These are phyloP conservation scores for Casuarius casuarius DNA, from an alignment of 2,113 vertebrate genomes.

Conservation along the genomic window DNA sequence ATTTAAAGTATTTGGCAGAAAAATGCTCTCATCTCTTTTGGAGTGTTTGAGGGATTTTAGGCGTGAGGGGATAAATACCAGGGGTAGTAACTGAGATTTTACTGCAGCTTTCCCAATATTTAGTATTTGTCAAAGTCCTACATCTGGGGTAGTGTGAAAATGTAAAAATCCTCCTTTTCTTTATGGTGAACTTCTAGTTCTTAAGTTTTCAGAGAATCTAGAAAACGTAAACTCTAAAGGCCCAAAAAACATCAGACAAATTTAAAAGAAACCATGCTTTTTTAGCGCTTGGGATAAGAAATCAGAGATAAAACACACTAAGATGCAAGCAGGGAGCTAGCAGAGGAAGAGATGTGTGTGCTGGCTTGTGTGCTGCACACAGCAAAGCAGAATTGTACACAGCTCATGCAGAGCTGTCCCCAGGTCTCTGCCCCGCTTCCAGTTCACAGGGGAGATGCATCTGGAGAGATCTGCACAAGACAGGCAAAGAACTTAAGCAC, in stretches of 20 bases:
- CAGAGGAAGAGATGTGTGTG: background rate
- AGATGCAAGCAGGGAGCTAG: background rate
- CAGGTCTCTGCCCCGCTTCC: background rate
- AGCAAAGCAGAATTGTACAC: background rate
- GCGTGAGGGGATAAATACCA: background rate
- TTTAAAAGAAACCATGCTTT: background rate
- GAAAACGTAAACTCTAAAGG: background rate
- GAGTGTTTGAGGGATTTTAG: background rate
- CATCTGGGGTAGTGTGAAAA: background rate
- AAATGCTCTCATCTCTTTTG: accelerated
- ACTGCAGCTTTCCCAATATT: background rate
- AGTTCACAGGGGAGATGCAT: background rate
- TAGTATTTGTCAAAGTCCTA: background rate
- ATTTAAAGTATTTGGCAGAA: background rate
- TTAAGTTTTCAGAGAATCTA: background rate
- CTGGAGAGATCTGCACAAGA: background rate
- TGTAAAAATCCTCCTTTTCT: background rate
- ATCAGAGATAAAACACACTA: background rate
- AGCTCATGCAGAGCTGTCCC: accelerated
- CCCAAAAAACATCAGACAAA: background rate
- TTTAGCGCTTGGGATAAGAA: background rate
- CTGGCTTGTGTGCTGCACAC: accelerated
- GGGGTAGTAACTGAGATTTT: background rate
- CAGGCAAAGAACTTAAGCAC: background rate
- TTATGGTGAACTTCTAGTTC: background rate